Percentiles rank a stretch among this genome's conserved stretches.
These are phyloP conservation scores for Apamea crenata DNA, from an alignment of 2,888 invertebrate species.

Conservation along the genomic window DNA sequence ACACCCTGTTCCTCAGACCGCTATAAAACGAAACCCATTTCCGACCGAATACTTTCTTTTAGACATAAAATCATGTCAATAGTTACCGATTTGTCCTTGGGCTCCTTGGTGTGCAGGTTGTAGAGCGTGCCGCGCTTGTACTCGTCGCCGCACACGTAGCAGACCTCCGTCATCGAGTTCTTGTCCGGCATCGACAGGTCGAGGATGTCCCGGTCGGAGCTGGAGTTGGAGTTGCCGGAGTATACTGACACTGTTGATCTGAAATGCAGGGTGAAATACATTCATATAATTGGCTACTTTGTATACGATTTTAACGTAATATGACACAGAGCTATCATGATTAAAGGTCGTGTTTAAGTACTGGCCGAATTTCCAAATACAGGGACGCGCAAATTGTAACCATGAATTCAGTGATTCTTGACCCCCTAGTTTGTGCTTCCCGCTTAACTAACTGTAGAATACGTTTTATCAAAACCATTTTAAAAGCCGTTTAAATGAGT, in stretches of 20 bases:
- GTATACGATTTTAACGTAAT: neutral
- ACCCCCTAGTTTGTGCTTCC: too few species aligned
- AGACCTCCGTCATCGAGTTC: constrained; percentile 96
- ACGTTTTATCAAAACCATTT: too few species aligned
- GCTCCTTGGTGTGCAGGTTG: constrained; percentile 92
- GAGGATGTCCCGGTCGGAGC: constrained; percentile 95
- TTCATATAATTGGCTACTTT: neutral
- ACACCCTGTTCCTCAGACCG: too few species aligned
- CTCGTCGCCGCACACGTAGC: constrained; percentile 97
- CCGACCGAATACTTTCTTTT: neutral
- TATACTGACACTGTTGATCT: constrained; percentile 89
- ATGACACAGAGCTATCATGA: neutral
- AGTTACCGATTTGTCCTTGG: constrained; percentile 87
- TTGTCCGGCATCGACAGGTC: constrained; percentile 98
- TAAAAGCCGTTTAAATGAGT: too few species aligned
- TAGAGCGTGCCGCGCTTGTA: constrained; percentile 95
- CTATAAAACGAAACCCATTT: too few species aligned
- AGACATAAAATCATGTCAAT: rapidly evolving
- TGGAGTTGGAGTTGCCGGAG: constrained; percentile 88
- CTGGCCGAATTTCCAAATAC: too few species aligned
- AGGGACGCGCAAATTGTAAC: too few species aligned
- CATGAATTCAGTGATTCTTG: too few species aligned
- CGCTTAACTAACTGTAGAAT: too few species aligned
- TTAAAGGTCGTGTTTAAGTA: neutral
- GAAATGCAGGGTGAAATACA: constrained; percentile 56